Conservation (phyloP, 2,797 vertebrate genomes). For the Xiphophorus birchmanni region DNA sequence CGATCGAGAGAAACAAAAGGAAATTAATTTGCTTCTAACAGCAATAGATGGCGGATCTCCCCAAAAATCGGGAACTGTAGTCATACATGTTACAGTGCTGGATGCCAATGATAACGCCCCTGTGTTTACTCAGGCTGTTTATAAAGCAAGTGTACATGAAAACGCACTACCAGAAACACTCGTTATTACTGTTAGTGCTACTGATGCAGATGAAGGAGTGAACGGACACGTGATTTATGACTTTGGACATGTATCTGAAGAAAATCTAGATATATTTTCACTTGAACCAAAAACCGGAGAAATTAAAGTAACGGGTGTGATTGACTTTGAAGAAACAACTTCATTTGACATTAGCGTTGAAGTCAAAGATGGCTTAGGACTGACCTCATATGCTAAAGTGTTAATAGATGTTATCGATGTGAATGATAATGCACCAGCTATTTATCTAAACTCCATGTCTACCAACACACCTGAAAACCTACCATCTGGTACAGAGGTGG, state of each 20-base stretch:
- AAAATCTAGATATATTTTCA: conserved; percentile 27
- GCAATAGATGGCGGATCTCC: conserved; percentile 73
- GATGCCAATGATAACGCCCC: conserved; percentile 75
- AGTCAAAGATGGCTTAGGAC: conserved; percentile 69
- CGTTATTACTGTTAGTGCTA: conserved; percentile 60
- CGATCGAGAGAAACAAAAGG: conserved; percentile 61
- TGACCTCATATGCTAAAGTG: conserved; percentile 59
- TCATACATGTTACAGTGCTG: conserved; percentile 63
- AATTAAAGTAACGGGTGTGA: conserved; percentile 32
- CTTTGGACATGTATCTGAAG: conserved; percentile 43
- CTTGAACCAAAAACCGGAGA: conserved; percentile 43
- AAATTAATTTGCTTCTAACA: conserved; percentile 50
- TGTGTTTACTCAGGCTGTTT: conserved; percentile 46
- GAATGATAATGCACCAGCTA: conserved; percentile 75
- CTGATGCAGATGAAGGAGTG: conserved; percentile 48
- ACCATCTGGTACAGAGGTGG: conserved; percentile 54
- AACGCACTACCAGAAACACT: conserved; percentile 42
- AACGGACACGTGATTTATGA: conserved; percentile 75
- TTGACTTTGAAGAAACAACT: conserved; percentile 53
- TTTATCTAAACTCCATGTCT: conserved; percentile 73
- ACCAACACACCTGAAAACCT: conserved; percentile 77
- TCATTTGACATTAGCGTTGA: conserved; percentile 36
- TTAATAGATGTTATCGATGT: conserved; percentile 63
- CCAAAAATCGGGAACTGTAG: conserved; percentile 53
- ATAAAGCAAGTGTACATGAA: conserved; percentile 55